phyloP scores from a whole-genome alignment of 2,797 vertebrate genomes.

The Falco cherrug region DNA sequence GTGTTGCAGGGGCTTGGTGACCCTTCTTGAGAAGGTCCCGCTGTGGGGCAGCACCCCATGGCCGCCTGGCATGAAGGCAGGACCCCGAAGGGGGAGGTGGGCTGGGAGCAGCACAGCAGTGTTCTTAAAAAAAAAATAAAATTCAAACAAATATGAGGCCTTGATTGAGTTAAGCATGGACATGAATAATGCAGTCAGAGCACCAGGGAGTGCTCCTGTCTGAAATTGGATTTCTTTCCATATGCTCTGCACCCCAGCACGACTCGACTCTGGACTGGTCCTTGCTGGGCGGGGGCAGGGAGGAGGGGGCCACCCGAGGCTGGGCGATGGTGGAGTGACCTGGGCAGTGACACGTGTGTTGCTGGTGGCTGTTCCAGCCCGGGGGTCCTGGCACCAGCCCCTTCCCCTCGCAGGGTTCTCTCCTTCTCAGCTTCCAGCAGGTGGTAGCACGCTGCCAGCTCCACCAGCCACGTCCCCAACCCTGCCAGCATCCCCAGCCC shows the following conservation, averaged over 20 bases:
- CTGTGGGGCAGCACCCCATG: not conserved
- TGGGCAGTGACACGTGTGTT: fast-evolving
- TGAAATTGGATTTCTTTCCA: not conserved
- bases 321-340: not conserved
- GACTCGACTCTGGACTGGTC: not conserved
- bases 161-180: not conserved
- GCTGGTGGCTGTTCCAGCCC: too few relatives aligned
- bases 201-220: not conserved
- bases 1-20: fast-evolving
- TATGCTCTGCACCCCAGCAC: not conserved
- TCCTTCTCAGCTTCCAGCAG: conserved; percentile 35
- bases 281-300: not conserved
- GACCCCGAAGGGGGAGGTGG: not conserved
- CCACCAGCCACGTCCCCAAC: not conserved
- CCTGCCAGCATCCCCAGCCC: not conserved
- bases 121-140: not conserved
- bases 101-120: not conserved
- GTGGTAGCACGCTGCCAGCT: conserved; percentile 20
- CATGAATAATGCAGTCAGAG: not conserved
- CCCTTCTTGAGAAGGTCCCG: not conserved
- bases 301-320: not conserved
- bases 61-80: not conserved
- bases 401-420: not conserved
- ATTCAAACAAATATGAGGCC: not conserved
- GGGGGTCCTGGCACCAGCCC: not conserved